A percentile compares a stretch with the other conserved stretches of the same genome.
Conservation (phyloP, 2,113 vertebrate genomes). For the Labeo catla region DNA sequence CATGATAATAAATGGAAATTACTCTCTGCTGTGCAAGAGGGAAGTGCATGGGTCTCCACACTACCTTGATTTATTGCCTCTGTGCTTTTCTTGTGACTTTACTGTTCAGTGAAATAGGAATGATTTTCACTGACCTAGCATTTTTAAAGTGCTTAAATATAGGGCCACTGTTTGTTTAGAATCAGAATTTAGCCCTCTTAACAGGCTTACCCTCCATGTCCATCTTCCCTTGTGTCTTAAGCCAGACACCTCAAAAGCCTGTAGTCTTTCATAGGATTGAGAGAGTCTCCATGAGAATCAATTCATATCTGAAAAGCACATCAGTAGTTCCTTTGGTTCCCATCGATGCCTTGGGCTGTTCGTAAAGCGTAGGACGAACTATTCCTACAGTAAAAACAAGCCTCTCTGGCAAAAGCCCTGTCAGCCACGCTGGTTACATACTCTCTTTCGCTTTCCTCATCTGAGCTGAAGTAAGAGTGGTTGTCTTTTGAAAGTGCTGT, state of each 20-base stretch:
- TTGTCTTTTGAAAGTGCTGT: conserved; percentile 72
- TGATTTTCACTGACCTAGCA: not conserved
- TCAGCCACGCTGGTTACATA: conserved; percentile 27
- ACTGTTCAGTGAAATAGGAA: not conserved
- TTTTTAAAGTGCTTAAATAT: not conserved
- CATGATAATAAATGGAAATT: conserved; percentile 44
- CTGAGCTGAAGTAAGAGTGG: conserved; percentile 63
- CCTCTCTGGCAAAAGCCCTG: conserved; percentile 59
- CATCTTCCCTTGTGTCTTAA: not conserved
- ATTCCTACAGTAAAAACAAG: conserved; percentile 54
- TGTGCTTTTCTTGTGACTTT: conserved; percentile 27
- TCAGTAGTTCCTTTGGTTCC: conserved; percentile 48
- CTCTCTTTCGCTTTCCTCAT: conserved; percentile 33
- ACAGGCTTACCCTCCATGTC: not conserved
- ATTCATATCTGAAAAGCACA: conserved; percentile 56
- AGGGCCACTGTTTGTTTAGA: too few species aligned
- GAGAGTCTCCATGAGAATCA: conserved; percentile 45
- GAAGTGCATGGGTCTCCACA: not conserved
- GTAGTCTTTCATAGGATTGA: not conserved
- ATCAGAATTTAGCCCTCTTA: not conserved
- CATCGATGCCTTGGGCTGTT: conserved; percentile 54
- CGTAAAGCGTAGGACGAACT: conserved; percentile 56
- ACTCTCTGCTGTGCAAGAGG: not conserved
- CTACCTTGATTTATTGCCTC: conserved; percentile 30
- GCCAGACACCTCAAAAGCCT: not conserved